Percentiles rank a stretch among this genome's conserved stretches.
Conservation (phyloP, 2,888 invertebrate species). For the Drosophila pegasa region DNA sequence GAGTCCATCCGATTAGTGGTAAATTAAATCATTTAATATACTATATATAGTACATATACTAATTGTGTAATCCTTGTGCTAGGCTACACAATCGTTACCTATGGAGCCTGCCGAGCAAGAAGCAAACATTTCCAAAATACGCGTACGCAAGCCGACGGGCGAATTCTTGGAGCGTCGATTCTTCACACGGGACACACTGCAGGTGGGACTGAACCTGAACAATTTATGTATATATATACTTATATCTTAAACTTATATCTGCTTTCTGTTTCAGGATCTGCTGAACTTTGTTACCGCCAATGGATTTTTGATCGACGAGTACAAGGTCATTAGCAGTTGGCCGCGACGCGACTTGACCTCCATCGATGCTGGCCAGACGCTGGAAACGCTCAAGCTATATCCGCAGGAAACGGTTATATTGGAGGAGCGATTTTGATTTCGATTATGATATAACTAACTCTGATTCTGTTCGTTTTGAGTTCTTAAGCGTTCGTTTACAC, state of each 20-base stretch:
- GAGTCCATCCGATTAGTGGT: slow-evolving; percentile 87
- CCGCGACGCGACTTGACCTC: slow-evolving; percentile 97
- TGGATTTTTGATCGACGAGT: slow-evolving; percentile 94
- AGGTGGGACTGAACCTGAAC: slow-evolving; percentile 82
- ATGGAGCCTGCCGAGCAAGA: slow-evolving; percentile 88
- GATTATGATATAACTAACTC: slow-evolving; percentile 25
- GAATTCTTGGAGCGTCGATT: slow-evolving; percentile 92
- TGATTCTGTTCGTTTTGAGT: slow-evolving; percentile 38
- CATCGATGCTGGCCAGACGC: slow-evolving; percentile 90
- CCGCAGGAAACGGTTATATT: slow-evolving; percentile 97
- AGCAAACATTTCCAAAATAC: slow-evolving; percentile 89
- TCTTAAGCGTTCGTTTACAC: slow-evolving; percentile 41
- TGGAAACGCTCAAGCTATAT: slow-evolving; percentile 93
- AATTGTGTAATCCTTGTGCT: neutral
- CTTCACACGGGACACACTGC: slow-evolving; percentile 84
- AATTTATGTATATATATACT: neutral
- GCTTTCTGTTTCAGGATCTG: slow-evolving; percentile 86
- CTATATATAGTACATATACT: neutral
- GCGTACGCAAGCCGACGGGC: slow-evolving; percentile 93
- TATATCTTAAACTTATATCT: neutral
- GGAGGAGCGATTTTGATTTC: slow-evolving; percentile 91
- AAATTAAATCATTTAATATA: slow-evolving; percentile 5
- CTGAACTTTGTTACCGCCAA: slow-evolving; percentile 95
- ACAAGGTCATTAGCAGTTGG: slow-evolving; percentile 96
- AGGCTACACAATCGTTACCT: slow-evolving; percentile 89